Evolutionary conservation across 2,797 vertebrate genomes (phyloP), one percentile per base, ranked within the genome.

Genomic region (Sciurus carolinensis): DNA sequence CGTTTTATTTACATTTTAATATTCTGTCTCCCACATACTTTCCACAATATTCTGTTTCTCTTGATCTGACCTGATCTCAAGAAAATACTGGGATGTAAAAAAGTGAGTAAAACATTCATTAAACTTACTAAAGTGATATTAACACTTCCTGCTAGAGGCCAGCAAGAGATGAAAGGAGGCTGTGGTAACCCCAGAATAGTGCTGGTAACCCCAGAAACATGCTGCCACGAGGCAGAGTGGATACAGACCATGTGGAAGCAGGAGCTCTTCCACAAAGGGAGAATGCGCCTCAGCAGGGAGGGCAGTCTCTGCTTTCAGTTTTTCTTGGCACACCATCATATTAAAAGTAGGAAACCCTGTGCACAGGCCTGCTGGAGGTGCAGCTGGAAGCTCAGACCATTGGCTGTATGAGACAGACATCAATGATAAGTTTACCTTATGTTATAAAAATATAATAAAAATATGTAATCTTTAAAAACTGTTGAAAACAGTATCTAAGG

Each of bases 1-100:
- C 83, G 20, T 77, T 97, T 97, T 95, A 90, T 97, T 97, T 97
- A 91, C 59, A 62, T 95, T 93, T 96, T 85, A 96, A 93, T 72
- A 87, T 95, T 97, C 82, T 76, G 26, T 9, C 36, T 91, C 86
- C 75, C 83, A 95, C 22, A 14, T 96, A 85, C 77, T 47, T 44
- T 42, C 36, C 36, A 36, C 36, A 39, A 39, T 47, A 30, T 75
- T 69, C 67, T 47, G 72, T 47, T 47, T 47, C 62, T 91, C 28
- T 71, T 50, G 50, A 88, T 92, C 26, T 77, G 26, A 85, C 91
- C 18, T 94, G 93, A 96, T 75, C 64, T 26, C 39, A 42, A 54
- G 50, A 62, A 77, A 97, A 96, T 47, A 59, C 20, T 94, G 83
- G 33, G 67, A 75, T 73, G 47, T 79, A 97, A 90, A 73, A 39